Evolutionary conservation across 2,888 invertebrate species (phyloP).

Genomic region (Parochlus steinenii): DNA sequence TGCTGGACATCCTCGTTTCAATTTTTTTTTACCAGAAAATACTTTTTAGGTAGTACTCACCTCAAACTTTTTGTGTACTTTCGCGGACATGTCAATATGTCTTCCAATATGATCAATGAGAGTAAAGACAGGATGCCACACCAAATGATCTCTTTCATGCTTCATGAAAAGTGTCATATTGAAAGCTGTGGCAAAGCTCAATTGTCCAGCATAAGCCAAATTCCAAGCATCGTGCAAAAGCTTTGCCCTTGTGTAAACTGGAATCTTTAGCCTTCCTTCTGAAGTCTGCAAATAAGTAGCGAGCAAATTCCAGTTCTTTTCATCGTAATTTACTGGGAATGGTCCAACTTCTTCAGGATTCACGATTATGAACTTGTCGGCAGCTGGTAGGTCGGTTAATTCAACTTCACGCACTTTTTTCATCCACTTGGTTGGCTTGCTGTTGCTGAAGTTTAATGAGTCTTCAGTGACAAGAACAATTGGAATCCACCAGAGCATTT

Average conservation of each 20-base stretch:
- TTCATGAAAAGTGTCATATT: constrained; percentile 64
- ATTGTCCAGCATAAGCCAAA: constrained; percentile 57
- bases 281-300: constrained; percentile 43
- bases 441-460: constrained; percentile 39
- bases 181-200: constrained; percentile 56
- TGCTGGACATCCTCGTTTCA: too few relatives aligned
- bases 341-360: constrained; percentile 76
- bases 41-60: constrained; percentile 28
- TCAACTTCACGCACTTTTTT: constrained; percentile 36
- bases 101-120: constrained; percentile 66
- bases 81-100: constrained; percentile 47
- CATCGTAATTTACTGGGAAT: constrained; percentile 69
- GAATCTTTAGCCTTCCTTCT: constrained; percentile 37
- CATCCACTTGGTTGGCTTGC: constrained; percentile 46
- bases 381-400: constrained; percentile 35
- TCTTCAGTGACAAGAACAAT: constrained; percentile 43
- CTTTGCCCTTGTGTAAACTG: constrained; percentile 53
- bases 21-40: constrained; percentile 1
- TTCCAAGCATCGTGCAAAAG: constrained; percentile 64
- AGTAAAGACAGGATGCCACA: constrained; percentile 71
- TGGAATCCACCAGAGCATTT: constrained; percentile 60
- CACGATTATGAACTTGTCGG: constrained; percentile 52
- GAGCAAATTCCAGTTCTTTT: constrained; percentile 57
- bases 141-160: constrained; percentile 53
- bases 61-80: constrained; percentile 56